Evolutionary conservation across 2,888 invertebrate species (phyloP).

Genomic region (Lycaena phlaeas): DNA sequence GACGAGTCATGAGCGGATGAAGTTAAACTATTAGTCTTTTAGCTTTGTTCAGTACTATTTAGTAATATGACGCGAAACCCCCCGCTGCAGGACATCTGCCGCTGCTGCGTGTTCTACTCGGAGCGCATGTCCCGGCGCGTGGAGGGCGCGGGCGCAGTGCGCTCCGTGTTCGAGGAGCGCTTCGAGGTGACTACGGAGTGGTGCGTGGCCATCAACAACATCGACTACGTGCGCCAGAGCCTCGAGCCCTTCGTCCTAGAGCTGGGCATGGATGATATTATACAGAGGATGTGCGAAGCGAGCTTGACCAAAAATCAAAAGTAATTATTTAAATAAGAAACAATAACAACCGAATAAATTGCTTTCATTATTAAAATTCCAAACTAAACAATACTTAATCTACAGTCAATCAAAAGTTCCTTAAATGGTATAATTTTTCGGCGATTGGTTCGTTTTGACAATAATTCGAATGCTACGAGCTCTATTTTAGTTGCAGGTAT

Average conservation of each 20-base stretch:
- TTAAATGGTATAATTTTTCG: no score
- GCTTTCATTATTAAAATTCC: no score
- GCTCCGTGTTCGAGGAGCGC: constrained; percentile 75
- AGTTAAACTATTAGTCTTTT: no score
- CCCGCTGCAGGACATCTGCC: constrained; percentile 94
- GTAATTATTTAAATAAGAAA: no score
- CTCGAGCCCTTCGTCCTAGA: constrained; percentile 89
- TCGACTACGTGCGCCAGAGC: constrained; percentile 93
- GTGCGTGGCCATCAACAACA: constrained; percentile 97
- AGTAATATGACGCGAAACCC: no score
- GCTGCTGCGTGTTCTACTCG: constrained; percentile 92
- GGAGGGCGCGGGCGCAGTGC: constrained; percentile 74
- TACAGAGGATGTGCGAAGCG: constrained; percentile 79
- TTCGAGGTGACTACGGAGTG: constrained; percentile 89
- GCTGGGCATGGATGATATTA: constrained; percentile 84
- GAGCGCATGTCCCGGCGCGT: constrained; percentile 86
- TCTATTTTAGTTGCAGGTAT: constrained; percentile 68
- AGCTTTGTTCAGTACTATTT: no score
- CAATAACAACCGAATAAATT: no score
- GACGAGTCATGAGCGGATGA: no score
- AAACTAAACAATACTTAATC: no score
- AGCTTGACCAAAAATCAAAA: neutral
- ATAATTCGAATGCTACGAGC: no score
- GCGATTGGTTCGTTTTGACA: no score
- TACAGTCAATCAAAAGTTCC: no score